These are phyloP conservation scores for Sebastes flavidus DNA, from an alignment of 2,797 vertebrate species.

Conservation along the genomic window DNA sequence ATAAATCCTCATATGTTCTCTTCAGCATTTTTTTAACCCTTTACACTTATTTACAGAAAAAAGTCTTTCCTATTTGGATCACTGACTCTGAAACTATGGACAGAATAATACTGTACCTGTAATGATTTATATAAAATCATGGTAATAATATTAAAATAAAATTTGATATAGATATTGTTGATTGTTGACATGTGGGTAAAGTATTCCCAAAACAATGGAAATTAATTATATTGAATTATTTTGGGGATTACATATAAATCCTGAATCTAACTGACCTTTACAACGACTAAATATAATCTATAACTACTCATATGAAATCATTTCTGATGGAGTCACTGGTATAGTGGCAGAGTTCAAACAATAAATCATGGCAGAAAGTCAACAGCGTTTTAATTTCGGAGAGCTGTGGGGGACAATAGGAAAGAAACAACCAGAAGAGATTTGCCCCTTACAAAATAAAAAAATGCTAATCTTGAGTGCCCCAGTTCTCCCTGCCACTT, in stretches of 20 bases:
- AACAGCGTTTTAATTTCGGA: neutral
- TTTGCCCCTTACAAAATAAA: conserved; percentile 15
- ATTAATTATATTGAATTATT: neutral
- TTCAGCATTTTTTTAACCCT: neutral
- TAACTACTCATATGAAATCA: neutral
- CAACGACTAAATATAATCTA: neutral
- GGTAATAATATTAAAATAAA: neutral
- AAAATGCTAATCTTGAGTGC: conserved; percentile 15
- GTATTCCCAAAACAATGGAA: neutral
- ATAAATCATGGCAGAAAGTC: neutral
- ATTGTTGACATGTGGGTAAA: neutral
- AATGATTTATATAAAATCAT: neutral
- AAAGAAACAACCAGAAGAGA: neutral
- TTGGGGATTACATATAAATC: neutral
- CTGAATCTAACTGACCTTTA: neutral
- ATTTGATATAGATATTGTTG: neutral
- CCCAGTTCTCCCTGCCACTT: conserved; percentile 8
- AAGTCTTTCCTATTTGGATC: neutral
- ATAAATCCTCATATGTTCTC: neutral
- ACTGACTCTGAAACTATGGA: neutral
- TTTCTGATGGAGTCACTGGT: neutral
- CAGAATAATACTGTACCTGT: neutral
- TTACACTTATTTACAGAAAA: neutral
- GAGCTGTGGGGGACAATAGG: neutral
- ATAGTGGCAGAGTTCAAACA: neutral